Evolutionary conservation across 2,113 vertebrate genomes (phyloP).

Genomic region (Trichechus manatus): DNA sequence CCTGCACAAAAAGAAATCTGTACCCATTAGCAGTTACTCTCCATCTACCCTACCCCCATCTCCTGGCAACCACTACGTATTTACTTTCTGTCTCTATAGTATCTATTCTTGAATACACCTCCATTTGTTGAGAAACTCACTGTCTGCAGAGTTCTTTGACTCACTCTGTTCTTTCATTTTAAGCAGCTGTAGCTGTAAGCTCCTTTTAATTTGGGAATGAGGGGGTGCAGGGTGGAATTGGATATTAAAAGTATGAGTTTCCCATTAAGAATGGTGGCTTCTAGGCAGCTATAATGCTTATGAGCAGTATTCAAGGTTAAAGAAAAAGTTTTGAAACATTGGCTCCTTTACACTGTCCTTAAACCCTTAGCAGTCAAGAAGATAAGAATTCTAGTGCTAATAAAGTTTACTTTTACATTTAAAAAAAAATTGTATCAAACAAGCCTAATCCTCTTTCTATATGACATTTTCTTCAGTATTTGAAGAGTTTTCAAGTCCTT

Average conservation of each 20-base stretch:
- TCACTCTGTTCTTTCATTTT: not conserved
- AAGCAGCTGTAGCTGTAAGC: slow-evolving; percentile 7
- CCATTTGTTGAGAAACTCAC: slow-evolving; percentile 26
- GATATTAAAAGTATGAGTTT: slow-evolving; percentile 5
- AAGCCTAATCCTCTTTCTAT: not conserved
- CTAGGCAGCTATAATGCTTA: not conserved
- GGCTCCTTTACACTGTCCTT: not conserved
- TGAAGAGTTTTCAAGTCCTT: slow-evolving; percentile 9
- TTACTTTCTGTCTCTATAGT: not conserved
- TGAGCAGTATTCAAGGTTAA: not conserved
- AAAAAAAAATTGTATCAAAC: not conserved
- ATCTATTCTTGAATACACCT: not conserved
- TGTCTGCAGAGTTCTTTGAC: slow-evolving; percentile 1
- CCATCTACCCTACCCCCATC: too few species aligned
- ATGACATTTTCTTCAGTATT: not conserved
- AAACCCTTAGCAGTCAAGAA: not conserved
- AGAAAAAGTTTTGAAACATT: slow-evolving; percentile 24
- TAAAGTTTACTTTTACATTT: not conserved
- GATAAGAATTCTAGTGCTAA: not conserved
- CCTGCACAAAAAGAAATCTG: not conserved
- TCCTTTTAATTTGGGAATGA: not conserved
- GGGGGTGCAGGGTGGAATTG: not conserved
- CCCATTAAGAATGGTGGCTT: not conserved
- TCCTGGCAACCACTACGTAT: not conserved
- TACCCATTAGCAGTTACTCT: not conserved